Base-by-base conservation (phyloP, 2,888 invertebrate genomes). In the Biston betularia region DNA sequence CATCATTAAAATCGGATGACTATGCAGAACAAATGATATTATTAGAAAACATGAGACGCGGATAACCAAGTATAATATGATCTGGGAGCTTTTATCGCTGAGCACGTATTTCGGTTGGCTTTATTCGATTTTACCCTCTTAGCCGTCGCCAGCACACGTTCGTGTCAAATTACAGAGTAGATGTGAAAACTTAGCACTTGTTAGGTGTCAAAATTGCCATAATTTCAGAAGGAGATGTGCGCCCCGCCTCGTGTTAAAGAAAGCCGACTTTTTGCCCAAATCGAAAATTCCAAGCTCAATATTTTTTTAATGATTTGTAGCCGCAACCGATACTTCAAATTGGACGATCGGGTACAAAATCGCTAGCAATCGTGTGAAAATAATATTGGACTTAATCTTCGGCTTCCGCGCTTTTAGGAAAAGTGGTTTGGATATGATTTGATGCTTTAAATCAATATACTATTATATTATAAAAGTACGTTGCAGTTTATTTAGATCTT, bases 121-220 rank as follows among this genome's bases (percentile, higher is more conserved):
- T 61, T 62, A 56, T 48, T 42, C 50, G 45, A 68, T 46, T 65
- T 68, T 61, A 63, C 62, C 62, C 67, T 59, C 12, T 62, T 40
- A 10, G 46, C 45, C 58, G 10, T 49, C 81, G 79, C 83, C 83
- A 85, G 83, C 85, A 86, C 89, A 89, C 89, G 88, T 89, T 81
- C 79, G 68, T 63, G 52, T 69, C 65, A 91, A 92, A 93, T 93
- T 92, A 92, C 87, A 89, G 89, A 87, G 90, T 79, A 81, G 79
- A 84, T 79, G 75, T 77, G 82, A 85, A 84, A 89, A 89, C 89
- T 92, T 93, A 92, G 90, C 93, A 90, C 92, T 90, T 80, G 85
- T 89, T 87, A 93, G 93, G 93, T 93, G 93, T 93, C 86, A 93
- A 93, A 92, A 93, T 93, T 93, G 92, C 93, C 93, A 88, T 93